These are phyloP conservation scores for Agelaius phoeniceus DNA, from an alignment of 2,113 vertebrate genomes.

Conservation along the genomic window DNA sequence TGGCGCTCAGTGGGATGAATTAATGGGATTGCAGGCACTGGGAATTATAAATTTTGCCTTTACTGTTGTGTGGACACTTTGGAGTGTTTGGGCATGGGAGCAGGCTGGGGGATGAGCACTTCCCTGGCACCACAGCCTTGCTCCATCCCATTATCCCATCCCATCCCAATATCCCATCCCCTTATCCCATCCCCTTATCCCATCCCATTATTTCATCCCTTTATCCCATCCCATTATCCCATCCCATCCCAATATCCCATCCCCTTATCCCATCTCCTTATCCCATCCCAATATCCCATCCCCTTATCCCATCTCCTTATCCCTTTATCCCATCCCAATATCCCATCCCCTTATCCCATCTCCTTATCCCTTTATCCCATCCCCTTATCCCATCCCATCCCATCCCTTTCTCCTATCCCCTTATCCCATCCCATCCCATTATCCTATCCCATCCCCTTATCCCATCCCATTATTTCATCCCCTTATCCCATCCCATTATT, in stretches of 20 bases:
- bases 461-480: too few relatives aligned
- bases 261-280: too few relatives aligned
- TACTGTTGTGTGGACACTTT: fast-evolving
- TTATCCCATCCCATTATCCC: too few relatives aligned
- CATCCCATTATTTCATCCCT: neutral
- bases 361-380: too few relatives aligned
- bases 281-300: too few relatives aligned
- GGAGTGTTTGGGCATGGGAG: neutral
- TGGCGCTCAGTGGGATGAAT: neutral
- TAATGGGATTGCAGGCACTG: neutral
- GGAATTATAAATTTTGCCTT: neutral
- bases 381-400: too few relatives aligned
- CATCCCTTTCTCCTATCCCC: neutral
- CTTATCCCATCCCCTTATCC: too few relatives aligned
- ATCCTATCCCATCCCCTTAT: neutral
- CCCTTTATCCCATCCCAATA: too few relatives aligned
- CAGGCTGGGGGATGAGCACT: fast-evolving
- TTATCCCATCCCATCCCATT: too few relatives aligned
- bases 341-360: neutral
- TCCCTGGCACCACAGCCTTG: fast-evolving
- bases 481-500: neutral
- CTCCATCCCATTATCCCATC: neutral
- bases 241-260: neutral
- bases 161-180: too few relatives aligned
- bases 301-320: too few relatives aligned